phyloP scores from a whole-genome alignment of 2,113 vertebrate species.

The Halichoeres trimaculatus region DNA sequence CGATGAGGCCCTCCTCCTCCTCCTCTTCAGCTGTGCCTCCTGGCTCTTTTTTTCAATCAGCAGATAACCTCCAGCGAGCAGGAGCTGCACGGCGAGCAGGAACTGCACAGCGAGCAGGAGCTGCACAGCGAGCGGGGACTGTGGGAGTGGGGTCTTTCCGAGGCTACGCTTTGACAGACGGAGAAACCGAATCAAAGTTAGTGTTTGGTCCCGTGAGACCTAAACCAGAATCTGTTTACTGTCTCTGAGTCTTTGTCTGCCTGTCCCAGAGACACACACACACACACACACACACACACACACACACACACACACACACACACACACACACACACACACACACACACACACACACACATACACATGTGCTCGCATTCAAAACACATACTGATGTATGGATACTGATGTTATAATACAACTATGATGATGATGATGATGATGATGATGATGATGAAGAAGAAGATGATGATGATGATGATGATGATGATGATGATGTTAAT shows the following conservation, averaged over 20 bases:
- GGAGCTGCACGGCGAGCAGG: constrained; percentile 14
- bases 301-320: too few species aligned
- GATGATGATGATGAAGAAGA: too few species aligned
- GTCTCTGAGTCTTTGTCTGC: constrained; percentile 1
- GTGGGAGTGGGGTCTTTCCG: constrained; percentile 56
- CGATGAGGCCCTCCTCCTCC: constrained; percentile 47
- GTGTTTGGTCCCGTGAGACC: constrained; percentile 53
- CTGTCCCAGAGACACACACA: constrained; percentile 25
- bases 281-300: background rate
- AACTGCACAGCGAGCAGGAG: constrained; percentile 15
- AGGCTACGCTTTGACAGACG: constrained; percentile 60
- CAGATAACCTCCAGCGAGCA: constrained; percentile 44
- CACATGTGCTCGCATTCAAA: too few species aligned
- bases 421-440: too few species aligned
- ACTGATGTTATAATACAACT: too few species aligned
- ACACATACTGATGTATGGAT: too few species aligned
- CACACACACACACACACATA: too few species aligned
- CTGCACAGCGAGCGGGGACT: constrained; percentile 14
- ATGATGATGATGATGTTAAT: too few species aligned
- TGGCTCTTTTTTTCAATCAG: constrained; percentile 42
- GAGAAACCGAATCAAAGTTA: constrained; percentile 45
- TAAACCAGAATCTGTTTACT: constrained; percentile 40
- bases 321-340: too few species aligned
- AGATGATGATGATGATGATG: too few species aligned
- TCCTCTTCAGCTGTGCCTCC: constrained; percentile 10